phyloP scores from a whole-genome alignment of 2,888 invertebrate species.

The Hipparchia semele region DNA sequence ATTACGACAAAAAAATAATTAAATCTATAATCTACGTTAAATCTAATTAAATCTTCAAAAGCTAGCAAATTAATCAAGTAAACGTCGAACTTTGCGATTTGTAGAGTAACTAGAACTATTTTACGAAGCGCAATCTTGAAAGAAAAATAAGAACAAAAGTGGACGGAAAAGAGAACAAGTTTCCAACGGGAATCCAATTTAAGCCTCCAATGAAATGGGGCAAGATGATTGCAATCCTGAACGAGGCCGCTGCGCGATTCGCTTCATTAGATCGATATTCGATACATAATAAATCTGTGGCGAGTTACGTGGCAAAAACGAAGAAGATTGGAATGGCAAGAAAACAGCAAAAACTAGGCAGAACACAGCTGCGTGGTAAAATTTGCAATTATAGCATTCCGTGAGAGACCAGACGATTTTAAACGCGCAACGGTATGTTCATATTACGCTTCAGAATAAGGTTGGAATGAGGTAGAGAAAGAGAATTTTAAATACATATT shows the following conservation, averaged over 20 bases:
- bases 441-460: neutral
- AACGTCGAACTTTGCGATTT: neutral
- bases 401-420: neutral
- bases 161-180: neutral
- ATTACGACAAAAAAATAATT: too few species aligned
- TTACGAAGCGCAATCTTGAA: neutral
- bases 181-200: conserved; percentile 25
- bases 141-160: conserved; percentile 4
- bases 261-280: conserved; percentile 22
- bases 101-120: neutral
- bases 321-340: neutral
- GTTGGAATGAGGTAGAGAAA: conserved; percentile 6
- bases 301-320: conserved; percentile 1
- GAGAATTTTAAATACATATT: neutral
- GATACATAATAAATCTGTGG: conserved; percentile 17
- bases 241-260: neutral
- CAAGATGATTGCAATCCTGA: conserved; percentile 23
- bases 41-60: neutral
- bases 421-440: neutral
- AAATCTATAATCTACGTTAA: too few species aligned
- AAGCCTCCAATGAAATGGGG: conserved; percentile 19
- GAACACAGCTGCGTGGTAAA: neutral
- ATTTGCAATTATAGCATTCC: conserved; percentile 10
- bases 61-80: neutral
- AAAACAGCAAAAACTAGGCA: neutral